These are phyloP conservation scores for Temnopleurus reevesii DNA, from an alignment of 53 echinoderm and acorn worm genomes.

Conservation along the genomic window DNA sequence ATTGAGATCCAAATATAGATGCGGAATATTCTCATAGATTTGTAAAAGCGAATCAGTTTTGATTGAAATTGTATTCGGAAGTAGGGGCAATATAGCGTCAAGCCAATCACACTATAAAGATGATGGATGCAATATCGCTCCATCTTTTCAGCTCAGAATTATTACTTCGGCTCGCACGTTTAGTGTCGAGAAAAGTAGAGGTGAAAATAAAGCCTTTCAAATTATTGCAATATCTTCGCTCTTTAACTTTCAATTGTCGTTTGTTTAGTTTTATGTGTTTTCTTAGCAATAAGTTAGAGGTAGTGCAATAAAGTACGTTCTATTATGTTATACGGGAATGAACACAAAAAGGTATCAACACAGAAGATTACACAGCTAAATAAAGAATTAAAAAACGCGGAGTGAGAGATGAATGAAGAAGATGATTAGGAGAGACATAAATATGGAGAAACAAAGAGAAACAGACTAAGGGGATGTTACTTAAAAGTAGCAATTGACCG, in stretches of 20 bases:
- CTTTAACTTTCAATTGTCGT: not conserved
- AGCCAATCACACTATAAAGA: not conserved
- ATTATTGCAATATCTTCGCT: not conserved
- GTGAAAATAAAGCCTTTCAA: not conserved
- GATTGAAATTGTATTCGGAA: conserved; percentile 24
- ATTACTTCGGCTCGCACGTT: conserved; percentile 1
- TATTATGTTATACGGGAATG: too few relatives aligned
- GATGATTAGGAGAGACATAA: too few relatives aligned
- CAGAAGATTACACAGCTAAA: too few relatives aligned
- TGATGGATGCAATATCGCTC: not conserved
- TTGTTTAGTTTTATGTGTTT: not conserved
- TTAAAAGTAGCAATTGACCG: too few relatives aligned
- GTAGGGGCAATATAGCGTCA: conserved; percentile 17
- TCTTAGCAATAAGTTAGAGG: not conserved
- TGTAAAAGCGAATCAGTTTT: not conserved
- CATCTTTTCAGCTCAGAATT: not conserved
- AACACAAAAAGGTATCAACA: too few relatives aligned
- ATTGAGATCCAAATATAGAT: conserved; percentile 29
- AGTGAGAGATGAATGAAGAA: too few relatives aligned
- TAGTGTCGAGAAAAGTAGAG: not conserved
- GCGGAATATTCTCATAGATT: not conserved
- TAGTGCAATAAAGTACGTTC: not conserved
- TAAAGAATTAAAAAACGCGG: too few relatives aligned
- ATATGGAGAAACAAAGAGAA: too few relatives aligned
- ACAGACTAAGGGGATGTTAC: too few relatives aligned